Conservation (phyloP, 2,113 vertebrate species). For the cat (Felis catus) region DNA sequence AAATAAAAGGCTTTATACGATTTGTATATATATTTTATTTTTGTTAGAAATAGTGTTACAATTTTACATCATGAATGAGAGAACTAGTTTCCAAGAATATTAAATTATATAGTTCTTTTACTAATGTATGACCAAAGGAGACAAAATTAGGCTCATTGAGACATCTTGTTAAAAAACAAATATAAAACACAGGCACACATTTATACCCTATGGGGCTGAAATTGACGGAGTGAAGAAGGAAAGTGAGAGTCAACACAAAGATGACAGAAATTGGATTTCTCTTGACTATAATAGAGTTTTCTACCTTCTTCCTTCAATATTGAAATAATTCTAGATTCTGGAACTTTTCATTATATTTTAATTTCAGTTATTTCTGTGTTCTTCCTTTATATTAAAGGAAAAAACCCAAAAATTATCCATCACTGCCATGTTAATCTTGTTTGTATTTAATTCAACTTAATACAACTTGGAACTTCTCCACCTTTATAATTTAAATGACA, state of each 20-base stretch:
- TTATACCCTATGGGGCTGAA: neutral
- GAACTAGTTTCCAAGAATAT: neutral
- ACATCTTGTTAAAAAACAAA: neutral
- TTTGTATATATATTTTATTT: neutral
- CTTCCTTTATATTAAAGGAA: neutral
- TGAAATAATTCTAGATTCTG: neutral
- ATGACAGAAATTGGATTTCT: neutral
- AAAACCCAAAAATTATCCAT: neutral
- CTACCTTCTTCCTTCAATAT: neutral
- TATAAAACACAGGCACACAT: neutral
- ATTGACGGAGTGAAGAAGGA: neutral
- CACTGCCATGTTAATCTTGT: neutral
- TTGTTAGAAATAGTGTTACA: neutral
- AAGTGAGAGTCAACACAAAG: neutral
- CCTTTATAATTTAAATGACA: neutral
- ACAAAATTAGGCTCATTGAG: neutral
- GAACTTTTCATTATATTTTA: neutral
- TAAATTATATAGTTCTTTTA: neutral
- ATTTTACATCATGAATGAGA: neutral
- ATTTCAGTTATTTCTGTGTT: neutral
- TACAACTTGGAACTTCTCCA: neutral
- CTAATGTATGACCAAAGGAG: neutral
- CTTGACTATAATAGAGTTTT: neutral
- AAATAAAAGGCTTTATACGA: neutral
- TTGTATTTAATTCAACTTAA: neutral